Evolutionary conservation across 2,888 invertebrate species (phyloP), one percentile per base, ranked within the genome.

Genomic region (Spilarctia lutea): DNA sequence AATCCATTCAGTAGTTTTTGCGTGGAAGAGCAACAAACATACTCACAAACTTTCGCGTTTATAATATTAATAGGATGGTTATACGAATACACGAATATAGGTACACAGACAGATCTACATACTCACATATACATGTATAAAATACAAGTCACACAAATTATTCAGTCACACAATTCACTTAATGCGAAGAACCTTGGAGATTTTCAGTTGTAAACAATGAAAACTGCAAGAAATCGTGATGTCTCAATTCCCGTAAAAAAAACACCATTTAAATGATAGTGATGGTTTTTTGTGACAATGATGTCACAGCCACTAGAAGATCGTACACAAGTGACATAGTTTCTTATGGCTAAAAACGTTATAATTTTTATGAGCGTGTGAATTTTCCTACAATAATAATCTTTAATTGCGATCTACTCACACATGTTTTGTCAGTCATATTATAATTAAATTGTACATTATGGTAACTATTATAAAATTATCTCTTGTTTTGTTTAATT

Each of bases 241-340:
- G 4, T 16, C 13, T 56, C 56, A 56, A 60, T 60, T 60, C 60
- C 60, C 13, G 6, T 60, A 60, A 65, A 65, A n/a, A 35, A 35
- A 35, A 30, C 30, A 65, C 3, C 6, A 7, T 35, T 35, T 35
- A 35, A 35, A 35, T 35, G 35, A 35, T 35, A 7, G 35, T 35
- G 7, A 35, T 7, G 7, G 35, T 35, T 35, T 35, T 35, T 35
- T 35, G 27, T 42, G 27, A 67, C 67, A 42, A 20, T 67, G 67
- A 27, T 27, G 42, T 67, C 67, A 67, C 18, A 13, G 18, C 20
- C 48, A 71, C 35, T 52, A 42, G 42, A 39, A 30, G 8, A 27
- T 65, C 39, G 65, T 56, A 39, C 52, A 48, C 52, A 69, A 72
- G 65, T 74, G 73, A 74, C 68, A 69, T 74, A 69, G 69, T 73